phyloP scores from a whole-genome alignment of 2,888 invertebrate species.

The Harmothoe impar region DNA sequence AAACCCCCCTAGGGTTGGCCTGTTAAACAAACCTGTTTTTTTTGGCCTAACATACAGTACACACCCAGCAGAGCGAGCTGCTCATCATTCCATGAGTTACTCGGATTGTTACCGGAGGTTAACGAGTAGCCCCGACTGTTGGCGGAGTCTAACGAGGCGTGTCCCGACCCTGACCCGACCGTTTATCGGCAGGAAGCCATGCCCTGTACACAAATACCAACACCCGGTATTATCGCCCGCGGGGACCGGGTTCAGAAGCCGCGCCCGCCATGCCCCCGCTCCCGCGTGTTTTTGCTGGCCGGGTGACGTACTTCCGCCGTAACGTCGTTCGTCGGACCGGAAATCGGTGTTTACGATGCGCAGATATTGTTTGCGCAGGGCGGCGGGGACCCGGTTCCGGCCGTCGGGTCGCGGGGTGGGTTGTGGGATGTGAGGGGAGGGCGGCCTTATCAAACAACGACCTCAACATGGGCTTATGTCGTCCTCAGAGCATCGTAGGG shows the following conservation, averaged over 20 bases:
- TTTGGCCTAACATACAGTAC: no score
- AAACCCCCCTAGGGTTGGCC: no score
- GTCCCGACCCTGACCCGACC: neutral
- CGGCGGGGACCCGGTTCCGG: neutral
- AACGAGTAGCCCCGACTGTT: no score
- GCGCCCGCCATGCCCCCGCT: neutral
- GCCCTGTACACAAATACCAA: neutral
- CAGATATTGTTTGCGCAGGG: slow-evolving; percentile 6
- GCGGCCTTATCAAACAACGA: slow-evolving; percentile 35
- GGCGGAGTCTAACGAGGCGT: neutral
- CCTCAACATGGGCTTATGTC: neutral
- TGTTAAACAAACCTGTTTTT: no score
- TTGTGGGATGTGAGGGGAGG: neutral
- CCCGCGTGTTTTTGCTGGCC: slow-evolving; percentile 8
- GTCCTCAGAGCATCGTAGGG: neutral
- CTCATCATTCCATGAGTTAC: no score
- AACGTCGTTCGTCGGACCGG: slow-evolving; percentile 1
- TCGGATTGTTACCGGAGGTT: no score
- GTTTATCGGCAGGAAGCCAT: slow-evolving; percentile 10
- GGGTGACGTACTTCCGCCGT: neutral
- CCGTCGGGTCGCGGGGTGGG: neutral
- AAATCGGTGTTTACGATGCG: neutral
- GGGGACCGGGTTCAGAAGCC: neutral
- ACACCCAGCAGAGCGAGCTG: no score
- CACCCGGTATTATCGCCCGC: neutral